Evolutionary conservation across 2,113 vertebrate genomes (phyloP).

Genomic region (Ptychochromis oligacanthus): DNA sequence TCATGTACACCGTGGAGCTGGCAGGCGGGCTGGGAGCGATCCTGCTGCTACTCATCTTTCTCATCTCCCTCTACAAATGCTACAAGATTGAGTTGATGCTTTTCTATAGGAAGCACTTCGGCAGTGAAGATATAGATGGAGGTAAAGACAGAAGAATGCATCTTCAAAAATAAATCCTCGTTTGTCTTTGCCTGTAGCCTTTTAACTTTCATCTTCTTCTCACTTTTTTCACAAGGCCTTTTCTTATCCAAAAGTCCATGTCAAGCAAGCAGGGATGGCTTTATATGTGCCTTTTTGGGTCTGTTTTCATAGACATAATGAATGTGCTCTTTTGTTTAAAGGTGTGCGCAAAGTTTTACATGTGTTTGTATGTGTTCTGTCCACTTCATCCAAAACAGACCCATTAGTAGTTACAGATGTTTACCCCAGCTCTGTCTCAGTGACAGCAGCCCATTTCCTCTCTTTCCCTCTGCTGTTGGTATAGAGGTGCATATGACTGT

Average conservation of each 20-base stretch:
- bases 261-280: background rate
- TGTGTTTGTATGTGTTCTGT: constrained; percentile 4
- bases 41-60: constrained; percentile 92
- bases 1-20: constrained; percentile 98
- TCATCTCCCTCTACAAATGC: constrained; percentile 97
- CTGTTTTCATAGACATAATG: constrained; percentile 1
- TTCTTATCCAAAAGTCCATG: background rate
- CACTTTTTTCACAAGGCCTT: background rate
- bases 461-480: constrained; percentile 1
- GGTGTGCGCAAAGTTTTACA: background rate
- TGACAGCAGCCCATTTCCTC: constrained; percentile 29
- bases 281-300: background rate
- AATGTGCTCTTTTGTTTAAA: background rate
- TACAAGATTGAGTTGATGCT: constrained; percentile 98
- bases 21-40: constrained; percentile 97
- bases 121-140: constrained; percentile 94
- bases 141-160: constrained; percentile 80
- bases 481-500: background rate
- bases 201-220: background rate
- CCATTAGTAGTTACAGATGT: constrained; percentile 32
- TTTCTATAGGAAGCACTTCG: constrained; percentile 97
- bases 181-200: background rate
- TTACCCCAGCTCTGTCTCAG: constrained; percentile 13
- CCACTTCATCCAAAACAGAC: constrained; percentile 24
- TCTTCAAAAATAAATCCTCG: background rate